Base-by-base conservation (phyloP, 1,140 invertebrate species). In the Bicyclus anynana region DNA sequence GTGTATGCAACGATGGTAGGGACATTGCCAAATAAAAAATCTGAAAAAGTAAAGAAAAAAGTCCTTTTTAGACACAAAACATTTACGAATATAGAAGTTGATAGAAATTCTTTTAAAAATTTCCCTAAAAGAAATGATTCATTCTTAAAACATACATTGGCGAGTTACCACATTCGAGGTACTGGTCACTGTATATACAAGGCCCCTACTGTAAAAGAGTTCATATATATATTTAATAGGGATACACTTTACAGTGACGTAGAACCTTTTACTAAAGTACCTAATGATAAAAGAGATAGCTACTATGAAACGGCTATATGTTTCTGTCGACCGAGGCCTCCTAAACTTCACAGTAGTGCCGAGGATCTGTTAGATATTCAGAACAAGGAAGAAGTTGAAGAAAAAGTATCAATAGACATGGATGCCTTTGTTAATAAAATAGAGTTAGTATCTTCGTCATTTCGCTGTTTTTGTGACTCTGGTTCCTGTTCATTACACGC, bases 171-270 rank as follows among this genome's bases (percentile, higher is more conserved):
- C 56, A 83, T 89, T 52, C 72, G 83, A 65, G 89, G 89, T 21
- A 87, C 86, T 5, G 83, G 79, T 17, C 85, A 89, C 65, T 90
- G 89, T 66, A 82, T 89, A 47, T 86, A 89, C 51, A 77, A 87
- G 46, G 77, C 72, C 1, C 84, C 83, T 17, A 77, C 80, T 3
- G 74, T 84, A 17, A 29, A 76, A 53, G 83, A 89, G 54, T 86
- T 88, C 67, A 81, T 90, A 55, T 80, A 88, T 54, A 70, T 87
- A 60, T 89, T 89, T 46, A 90, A 90, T 68, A 83, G 75, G 54
- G 85, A 90, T 16, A 83, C 83, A 12, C 65, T 88, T 20, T 72
- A 73, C 38, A 66, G 69, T 54, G 75, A 84, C 17, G 69, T 65
- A 17, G 59, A 68, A 44, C 77, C 80, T 4, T 80, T 84, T 59